A percentile compares a stretch with the other conserved stretches of the same genome.
phyloP scores from a whole-genome alignment of 2,797 vertebrate species.

The Hypotaenidia okinawae region DNA sequence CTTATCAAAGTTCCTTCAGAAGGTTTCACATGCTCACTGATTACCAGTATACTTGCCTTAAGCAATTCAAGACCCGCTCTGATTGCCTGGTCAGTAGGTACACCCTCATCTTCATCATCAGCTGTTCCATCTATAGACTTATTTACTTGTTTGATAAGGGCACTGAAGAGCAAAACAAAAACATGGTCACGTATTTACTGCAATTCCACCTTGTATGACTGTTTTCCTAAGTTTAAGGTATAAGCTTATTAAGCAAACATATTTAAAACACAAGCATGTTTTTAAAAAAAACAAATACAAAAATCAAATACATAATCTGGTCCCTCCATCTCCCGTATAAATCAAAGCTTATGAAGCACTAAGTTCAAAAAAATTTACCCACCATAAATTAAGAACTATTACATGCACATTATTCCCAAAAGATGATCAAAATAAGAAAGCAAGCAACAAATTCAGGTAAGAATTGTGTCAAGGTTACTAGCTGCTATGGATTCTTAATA shows the following conservation, averaged over 20 bases:
- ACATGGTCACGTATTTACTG: not conserved
- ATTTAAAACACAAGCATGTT: not conserved
- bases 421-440: not conserved
- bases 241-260: not conserved
- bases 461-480: not conserved
- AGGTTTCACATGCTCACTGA: not conserved
- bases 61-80: constrained; percentile 95
- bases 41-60: constrained; percentile 82
- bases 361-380: not conserved
- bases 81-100: constrained; percentile 95
- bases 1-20: not conserved
- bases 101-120: constrained; percentile 97
- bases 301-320: not conserved
- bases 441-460: not conserved
- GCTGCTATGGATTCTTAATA: not conserved
- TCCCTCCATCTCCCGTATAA: not conserved
- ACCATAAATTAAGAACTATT: not conserved
- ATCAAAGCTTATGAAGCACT: not conserved
- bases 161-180: constrained; percentile 77
- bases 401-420: not conserved
- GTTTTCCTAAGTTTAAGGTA: not conserved
- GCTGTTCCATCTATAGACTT: constrained; percentile 98
- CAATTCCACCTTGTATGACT: not conserved
- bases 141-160: constrained; percentile 96
- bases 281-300: not conserved